phyloP scores from a whole-genome alignment of 2,113 vertebrate genomes.

The Tyto alba region DNA sequence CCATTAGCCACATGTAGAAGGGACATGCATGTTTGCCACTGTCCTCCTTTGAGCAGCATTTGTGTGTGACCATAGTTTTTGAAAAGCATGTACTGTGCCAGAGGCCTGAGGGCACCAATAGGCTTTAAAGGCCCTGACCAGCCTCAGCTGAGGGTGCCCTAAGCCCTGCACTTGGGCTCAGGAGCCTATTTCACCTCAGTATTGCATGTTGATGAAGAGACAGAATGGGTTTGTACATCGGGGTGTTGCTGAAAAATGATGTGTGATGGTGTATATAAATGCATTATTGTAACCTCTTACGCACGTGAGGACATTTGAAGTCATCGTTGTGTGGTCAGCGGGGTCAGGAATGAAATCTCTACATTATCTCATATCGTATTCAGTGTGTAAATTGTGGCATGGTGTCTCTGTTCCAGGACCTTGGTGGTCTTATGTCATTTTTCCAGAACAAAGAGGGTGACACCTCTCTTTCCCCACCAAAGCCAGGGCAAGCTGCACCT shows the following conservation, averaged over 20 bases:
- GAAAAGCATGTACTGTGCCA: background rate
- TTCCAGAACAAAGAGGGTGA: background rate
- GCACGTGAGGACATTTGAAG: background rate
- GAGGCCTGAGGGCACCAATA: background rate
- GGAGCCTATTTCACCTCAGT: background rate
- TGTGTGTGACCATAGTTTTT: fast-evolving
- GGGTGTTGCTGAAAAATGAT: background rate
- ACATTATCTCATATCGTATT: fast-evolving
- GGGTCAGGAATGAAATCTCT: background rate
- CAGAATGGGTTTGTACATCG: background rate
- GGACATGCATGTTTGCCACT: background rate
- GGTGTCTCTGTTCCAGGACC: background rate
- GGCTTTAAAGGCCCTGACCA: background rate
- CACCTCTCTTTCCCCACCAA: background rate
- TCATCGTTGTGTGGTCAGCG: fast-evolving
- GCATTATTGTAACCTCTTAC: background rate
- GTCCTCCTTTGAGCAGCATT: background rate
- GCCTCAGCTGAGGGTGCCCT: too few relatives aligned
- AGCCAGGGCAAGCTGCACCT: background rate
- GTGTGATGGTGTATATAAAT: background rate
- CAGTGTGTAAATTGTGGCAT: background rate
- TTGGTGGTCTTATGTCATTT: background rate
- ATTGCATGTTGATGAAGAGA: background rate
- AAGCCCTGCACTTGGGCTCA: background rate
- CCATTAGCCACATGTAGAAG: background rate